Evolutionary conservation across 2,888 invertebrate species (phyloP).

Genomic region (Athalia rosae): DNA sequence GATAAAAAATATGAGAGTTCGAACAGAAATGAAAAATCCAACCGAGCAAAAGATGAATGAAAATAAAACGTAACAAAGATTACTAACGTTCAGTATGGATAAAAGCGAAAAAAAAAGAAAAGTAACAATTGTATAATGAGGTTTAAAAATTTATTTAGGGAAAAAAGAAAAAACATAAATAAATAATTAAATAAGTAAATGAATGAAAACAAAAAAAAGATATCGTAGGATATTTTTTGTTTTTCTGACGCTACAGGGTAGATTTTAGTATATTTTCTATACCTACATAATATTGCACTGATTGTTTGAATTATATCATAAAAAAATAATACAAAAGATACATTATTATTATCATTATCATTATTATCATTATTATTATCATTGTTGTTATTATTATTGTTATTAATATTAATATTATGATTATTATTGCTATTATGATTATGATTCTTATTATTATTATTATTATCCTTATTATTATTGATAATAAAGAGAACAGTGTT

Average conservation of each 20-base stretch:
- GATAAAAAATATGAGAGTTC: no score
- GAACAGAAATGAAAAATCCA: no score
- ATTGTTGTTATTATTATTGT: constrained; percentile 58
- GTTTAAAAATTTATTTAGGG: not conserved
- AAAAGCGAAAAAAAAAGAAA: not conserved
- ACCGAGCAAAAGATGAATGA: no score
- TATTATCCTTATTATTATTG: constrained; percentile 55
- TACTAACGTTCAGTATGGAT: no score
- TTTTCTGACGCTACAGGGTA: constrained; percentile 15
- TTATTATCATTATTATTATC: constrained; percentile 1
- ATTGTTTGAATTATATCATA: not conserved
- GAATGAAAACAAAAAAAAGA: constrained; percentile 66
- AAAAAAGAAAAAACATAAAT: not conserved
- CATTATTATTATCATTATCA: constrained; percentile 61
- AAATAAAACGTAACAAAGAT: no score
- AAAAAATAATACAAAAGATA: not conserved
- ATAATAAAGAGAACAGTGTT: constrained; percentile 48
- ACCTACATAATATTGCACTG: constrained; percentile 55
- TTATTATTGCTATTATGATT: constrained; percentile 52
- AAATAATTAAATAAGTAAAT: not conserved
- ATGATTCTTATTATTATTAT: constrained; percentile 52
- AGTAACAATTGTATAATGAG: not conserved
- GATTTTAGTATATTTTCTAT: constrained; percentile 10
- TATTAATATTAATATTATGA: constrained; percentile 53
- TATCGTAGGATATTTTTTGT: constrained; percentile 63